Conservation (phyloP, 1,140 invertebrate species). For the Pollicipes pollicipes region DNA sequence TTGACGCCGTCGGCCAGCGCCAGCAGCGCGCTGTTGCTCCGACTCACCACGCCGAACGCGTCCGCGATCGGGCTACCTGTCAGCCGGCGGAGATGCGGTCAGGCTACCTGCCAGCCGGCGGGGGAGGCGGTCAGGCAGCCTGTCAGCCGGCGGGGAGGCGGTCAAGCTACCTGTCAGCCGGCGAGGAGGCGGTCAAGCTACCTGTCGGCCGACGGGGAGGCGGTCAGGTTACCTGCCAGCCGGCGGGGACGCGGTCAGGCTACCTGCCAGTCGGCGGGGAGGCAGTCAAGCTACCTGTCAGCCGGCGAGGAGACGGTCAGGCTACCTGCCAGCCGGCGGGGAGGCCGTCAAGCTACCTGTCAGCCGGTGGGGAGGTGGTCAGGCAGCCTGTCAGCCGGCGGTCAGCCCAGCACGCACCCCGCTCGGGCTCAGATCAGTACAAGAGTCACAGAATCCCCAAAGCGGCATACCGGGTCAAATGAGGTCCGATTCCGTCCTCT, state of each 20-base stretch:
- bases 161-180: background rate
- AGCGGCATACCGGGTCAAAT: too few species aligned
- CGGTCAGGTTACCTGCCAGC: constrained; percentile 34
- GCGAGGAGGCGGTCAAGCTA: background rate
- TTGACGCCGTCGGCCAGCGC: constrained; percentile 83
- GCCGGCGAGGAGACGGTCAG: too few species aligned
- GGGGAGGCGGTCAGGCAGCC: background rate
- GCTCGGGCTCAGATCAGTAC: too few species aligned
- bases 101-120: background rate
- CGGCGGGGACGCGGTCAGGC: too few species aligned
- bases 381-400: background rate
- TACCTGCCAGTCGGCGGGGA: too few species aligned
- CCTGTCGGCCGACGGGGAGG: too few species aligned
- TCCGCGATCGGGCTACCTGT: constrained; percentile 73
- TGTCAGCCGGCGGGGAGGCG: background rate
- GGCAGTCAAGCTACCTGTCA: constrained; percentile 69
- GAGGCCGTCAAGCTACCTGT: background rate
- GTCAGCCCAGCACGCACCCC: background rate
- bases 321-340: too few species aligned
- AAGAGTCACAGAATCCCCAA: too few species aligned
- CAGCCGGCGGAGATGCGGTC: too few species aligned
- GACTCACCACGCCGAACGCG: constrained; percentile 63
- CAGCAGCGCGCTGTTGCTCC: constrained; percentile 59
- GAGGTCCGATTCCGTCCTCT: too few species aligned
- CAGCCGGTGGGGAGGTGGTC: background rate